These are phyloP conservation scores for Acanthosepion pharaonis DNA, from an alignment of 2,888 invertebrate genomes.

Conservation along the genomic window DNA sequence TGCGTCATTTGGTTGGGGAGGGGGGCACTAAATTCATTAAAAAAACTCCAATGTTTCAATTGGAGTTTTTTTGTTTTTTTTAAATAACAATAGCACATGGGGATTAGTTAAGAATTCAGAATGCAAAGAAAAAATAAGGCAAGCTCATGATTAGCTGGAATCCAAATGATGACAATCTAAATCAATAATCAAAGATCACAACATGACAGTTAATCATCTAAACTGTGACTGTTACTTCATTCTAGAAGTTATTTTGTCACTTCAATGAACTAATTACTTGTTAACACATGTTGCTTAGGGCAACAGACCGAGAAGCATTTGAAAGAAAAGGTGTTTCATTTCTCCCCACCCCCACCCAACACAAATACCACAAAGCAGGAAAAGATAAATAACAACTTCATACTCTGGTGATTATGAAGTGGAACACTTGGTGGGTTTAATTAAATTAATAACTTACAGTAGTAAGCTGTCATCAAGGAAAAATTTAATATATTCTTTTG, in stretches of 20 bases:
- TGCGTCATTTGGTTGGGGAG: too few relatives aligned
- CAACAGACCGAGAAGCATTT: background rate
- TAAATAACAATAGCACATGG: background rate
- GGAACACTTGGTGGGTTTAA: background rate
- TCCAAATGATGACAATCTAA: background rate
- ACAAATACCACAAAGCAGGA: background rate
- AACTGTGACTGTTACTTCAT: background rate
- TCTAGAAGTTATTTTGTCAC: background rate
- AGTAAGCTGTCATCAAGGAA: background rate
- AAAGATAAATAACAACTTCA: background rate
- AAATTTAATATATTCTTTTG: conserved; percentile 8
- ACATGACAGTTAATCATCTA: background rate
- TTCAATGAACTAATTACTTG: background rate
- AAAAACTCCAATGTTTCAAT: too few relatives aligned
- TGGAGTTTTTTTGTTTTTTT: too few relatives aligned
- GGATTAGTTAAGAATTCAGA: background rate
- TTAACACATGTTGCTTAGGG: background rate
- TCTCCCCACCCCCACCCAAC: background rate
- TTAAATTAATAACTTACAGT: background rate
- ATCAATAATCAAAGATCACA: background rate
- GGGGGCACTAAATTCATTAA: too few relatives aligned
- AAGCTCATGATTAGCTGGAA: background rate
- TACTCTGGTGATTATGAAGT: background rate
- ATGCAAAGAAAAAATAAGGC: background rate
- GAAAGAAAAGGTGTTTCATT: background rate